These are phyloP conservation scores for Pristionchus entomophagus DNA, from an alignment of 2,888 invertebrate genomes.

Conservation along the genomic window DNA sequence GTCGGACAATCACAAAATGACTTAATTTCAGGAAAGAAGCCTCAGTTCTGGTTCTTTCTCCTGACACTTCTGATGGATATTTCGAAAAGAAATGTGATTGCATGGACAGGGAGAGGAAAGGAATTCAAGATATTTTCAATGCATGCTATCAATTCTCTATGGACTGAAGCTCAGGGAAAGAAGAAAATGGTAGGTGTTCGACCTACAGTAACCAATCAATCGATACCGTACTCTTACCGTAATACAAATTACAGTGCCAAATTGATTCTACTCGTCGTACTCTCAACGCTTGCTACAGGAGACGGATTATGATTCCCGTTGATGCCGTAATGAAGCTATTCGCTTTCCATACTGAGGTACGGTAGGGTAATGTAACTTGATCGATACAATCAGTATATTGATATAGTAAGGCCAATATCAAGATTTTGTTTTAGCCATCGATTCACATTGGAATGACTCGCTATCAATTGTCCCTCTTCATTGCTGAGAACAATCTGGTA, in stretches of 20 bases:
- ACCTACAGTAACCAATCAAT: background rate
- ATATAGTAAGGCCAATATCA: too few relatives aligned
- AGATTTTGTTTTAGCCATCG: too few relatives aligned
- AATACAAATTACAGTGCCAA: too few relatives aligned
- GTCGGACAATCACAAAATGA: background rate
- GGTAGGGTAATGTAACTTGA: too few relatives aligned
- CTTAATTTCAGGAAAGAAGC: background rate
- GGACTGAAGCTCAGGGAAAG: too few relatives aligned
- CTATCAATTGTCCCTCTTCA: too few relatives aligned
- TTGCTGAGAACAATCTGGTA: too few relatives aligned
- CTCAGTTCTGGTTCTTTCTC: slow-evolving; percentile 1
- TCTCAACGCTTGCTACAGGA: background rate
- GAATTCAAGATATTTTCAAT: too few relatives aligned
- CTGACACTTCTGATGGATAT: slow-evolving; percentile 6
- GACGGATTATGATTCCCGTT: slow-evolving; percentile 6
- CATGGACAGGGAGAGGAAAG: slow-evolving; percentile 24
- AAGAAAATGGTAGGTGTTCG: too few relatives aligned
- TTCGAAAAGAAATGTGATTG: background rate
- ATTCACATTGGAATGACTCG: too few relatives aligned
- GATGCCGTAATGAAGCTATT: background rate
- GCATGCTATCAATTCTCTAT: background rate
- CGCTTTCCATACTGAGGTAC: background rate
- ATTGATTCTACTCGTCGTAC: background rate
- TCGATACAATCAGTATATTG: too few relatives aligned
- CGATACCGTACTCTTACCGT: background rate